Base-by-base conservation (phyloP, 1,140 invertebrate species). In the Zaprionus inermis region DNA sequence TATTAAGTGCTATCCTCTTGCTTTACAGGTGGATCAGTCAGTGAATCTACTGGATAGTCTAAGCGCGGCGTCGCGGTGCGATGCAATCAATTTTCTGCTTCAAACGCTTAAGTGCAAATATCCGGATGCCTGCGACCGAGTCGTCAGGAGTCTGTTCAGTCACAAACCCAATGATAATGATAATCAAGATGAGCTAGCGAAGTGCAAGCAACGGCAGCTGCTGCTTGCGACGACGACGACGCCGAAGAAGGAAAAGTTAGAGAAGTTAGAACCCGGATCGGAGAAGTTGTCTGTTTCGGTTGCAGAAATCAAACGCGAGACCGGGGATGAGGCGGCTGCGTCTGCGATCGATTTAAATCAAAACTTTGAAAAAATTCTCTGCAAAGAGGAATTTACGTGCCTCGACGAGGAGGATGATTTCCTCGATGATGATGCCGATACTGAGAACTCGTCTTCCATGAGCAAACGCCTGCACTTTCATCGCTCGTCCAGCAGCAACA, bases 281-380 rank as follows among this genome's bases (percentile, higher is more conserved):
- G 44, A 49, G 9, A 36, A 16, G 22, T 34, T 20, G 54, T 7
- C 32, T 5, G 55, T 22, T n/a, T 14, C 12, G 60, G 38, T 44
- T n/a, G 52, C 57, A 41, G 70, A 81, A 46, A 88, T 92, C 16
- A 92, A 91, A 56, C 76, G 77, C 0, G 85, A 89, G 65, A 73
- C 32, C 44, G 59, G 67, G 6, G 32, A 82, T 59, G 84, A 74
- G 44, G 82, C 76, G 52, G 73, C 77, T 30, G 80, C 79, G 32
- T 81, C 83, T n/a, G 72, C 91, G 10, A 84, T 81, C n/a, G 91
- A 92, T 80, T 78, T 92, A 10, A 92, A 92, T 85, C 91, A 92
- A 61, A 92, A 92, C 72, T 92, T 92, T 66, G 91, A 92, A 67
- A 92, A 92, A 59, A 92, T 92, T 60, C 81, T 91, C 30, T 92